Evolutionary conservation across 2,888 invertebrate species (phyloP).

Genomic region (Mystacides longicornis): DNA sequence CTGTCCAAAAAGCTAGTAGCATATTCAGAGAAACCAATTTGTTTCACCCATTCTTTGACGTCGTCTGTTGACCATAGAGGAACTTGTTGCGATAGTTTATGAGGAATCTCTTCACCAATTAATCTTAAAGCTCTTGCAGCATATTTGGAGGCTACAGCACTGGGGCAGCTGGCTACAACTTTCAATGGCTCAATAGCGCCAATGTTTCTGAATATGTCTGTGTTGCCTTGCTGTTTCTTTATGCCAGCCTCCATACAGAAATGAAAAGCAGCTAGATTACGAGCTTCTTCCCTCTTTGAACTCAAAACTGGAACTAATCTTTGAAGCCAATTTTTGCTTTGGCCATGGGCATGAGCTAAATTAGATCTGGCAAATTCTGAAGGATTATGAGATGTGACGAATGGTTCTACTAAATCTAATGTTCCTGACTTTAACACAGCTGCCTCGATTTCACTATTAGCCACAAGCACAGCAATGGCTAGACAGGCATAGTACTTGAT

Average conservation of each 20-base stretch:
- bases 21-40: slow-evolving; percentile 88
- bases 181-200: slow-evolving; percentile 93
- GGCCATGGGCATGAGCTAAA: slow-evolving; percentile 89
- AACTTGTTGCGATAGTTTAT: slow-evolving; percentile 95
- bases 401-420: slow-evolving; percentile 91
- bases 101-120: slow-evolving; percentile 95
- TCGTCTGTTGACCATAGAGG: slow-evolving; percentile 97
- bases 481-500: slow-evolving; percentile 98
- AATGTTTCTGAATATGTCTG: slow-evolving; percentile 87
- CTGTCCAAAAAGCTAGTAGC: slow-evolving; percentile 80
- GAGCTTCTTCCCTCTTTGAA: slow-evolving; percentile 91
- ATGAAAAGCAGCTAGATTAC: slow-evolving; percentile 95
- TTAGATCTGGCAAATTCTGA: slow-evolving; percentile 90
- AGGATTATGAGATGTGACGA: slow-evolving; percentile 90
- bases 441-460: slow-evolving; percentile 96
- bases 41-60: slow-evolving; percentile 96
- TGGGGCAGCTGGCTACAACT: slow-evolving; percentile 94
- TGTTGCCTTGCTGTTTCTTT: slow-evolving; percentile 87
- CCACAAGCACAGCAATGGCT: slow-evolving; percentile 92
- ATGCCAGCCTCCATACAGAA: slow-evolving; percentile 99
- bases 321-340: slow-evolving; percentile 91
- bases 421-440: slow-evolving; percentile 96
- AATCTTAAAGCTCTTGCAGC: slow-evolving; percentile 86
- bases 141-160: slow-evolving; percentile 95
- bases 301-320: slow-evolving; percentile 88